Evolutionary conservation across 1,140 invertebrate species (phyloP), one percentile per base, ranked within the genome.

Genomic region (Ceratitis capitata): DNA sequence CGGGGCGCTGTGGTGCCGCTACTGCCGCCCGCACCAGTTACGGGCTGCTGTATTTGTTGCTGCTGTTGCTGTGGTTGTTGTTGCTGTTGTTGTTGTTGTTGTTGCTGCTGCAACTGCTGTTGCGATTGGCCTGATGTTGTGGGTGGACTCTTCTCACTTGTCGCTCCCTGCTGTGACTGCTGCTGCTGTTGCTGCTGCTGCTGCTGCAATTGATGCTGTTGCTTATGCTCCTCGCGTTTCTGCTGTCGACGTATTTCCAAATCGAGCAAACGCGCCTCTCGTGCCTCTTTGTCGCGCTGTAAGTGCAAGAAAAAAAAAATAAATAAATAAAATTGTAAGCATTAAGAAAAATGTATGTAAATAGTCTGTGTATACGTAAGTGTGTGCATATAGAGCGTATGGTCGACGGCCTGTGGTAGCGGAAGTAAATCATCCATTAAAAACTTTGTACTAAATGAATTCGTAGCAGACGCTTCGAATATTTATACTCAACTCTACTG

Each of bases 161-260:
- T 1, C 9, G 39, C 69, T 23, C 19, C 42, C 58, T 51, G 86
- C 58, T 51, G 86, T 85, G 87, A 14, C 85, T 49, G 64, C 74
- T 88, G 88, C 35, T 89, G 88, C 23, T 90, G 89, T 61, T 89
- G 89, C n/a, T 88, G 89, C 84, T 89, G 86, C 83, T 90, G 90
- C 47, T 91, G 90, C 85, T 90, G 89, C 85, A 89, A 88, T 85
- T 91, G 89, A 35, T 91, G 88, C 85, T 91, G 89, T 86, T 91
- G 87, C 64, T 91, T 90, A 87, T 91, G 88, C 88, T 92, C 88
- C 88, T 92, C 90, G 61, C 89, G 91, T 86, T 92, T 89, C 87
- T 92, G 91, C 86, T 90, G 89, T n/a, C 90, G 90, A 47, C 91
- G 89, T 84, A 92, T 92, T 86, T 92, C 91, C 86, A 91, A 90